Base-by-base conservation (phyloP, 64 coral and sea anemone genomes). In the Catalaphyllia jardinei region DNA sequence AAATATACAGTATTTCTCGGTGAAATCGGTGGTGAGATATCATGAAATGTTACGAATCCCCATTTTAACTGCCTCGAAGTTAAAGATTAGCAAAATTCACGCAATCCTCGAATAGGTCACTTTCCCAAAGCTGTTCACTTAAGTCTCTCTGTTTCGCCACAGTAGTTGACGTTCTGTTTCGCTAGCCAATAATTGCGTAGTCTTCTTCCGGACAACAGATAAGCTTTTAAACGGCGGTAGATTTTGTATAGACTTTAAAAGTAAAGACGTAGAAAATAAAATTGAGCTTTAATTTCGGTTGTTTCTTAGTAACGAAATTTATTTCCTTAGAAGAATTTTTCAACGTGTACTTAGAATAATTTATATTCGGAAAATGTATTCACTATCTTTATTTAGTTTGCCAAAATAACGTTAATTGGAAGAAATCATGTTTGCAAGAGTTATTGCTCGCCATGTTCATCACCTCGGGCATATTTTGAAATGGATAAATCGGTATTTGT, bases 301-400 rank as follows among this genome's bases (percentile, higher is more conserved):
- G 81, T 85, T 85, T 71, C 81, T 85, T 71, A 71, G 81, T 20
- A 85, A 85, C 81, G 38, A 38, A 15, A 54, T 85, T 49, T 49
- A 51, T 51, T 71, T 71, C 33, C 15, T 38, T 8, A 5, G 6
- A 35, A 85, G 65, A 51, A 71, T 38, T 71, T 83, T 83, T 80
- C 20, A 28, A 71, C 81, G 63, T 85, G 81, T 59, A 52, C 76
- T 20, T 18, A 1, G 24, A 25, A 2, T 28, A 79, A 79, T 52
- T 55, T 24, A 49, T 49, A 76, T 46, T 16, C 17, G 20, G 17
- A 6, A 49, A 22, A 42, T 69, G 22, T 69, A n/a, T 69, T 69
- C 63, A n/a, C 7, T 8, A 69, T 10, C 65, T 69, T 69, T 25
- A 69, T 69, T 25, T 19, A 65, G 17, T 19, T 25, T 69, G 22